Base-by-base conservation (phyloP, 2,888 invertebrate species). In the Acanthosepion lycidas region DNA sequence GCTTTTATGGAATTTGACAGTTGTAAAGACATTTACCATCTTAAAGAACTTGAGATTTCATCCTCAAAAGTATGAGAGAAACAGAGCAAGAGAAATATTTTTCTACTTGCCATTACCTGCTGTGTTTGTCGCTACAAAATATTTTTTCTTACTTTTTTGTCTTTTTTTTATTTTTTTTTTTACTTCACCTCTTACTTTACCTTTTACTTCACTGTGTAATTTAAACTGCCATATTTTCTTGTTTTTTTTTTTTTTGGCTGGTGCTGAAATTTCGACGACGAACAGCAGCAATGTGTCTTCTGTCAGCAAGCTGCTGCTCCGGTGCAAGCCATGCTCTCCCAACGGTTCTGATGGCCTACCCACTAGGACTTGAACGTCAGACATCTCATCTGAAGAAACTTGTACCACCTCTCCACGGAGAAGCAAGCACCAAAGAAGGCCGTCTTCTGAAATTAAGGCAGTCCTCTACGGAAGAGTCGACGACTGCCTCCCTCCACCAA, bases 1-100 rank as follows among this genome's bases (percentile, higher is more conserved):
- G 78, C 78, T n/a, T 78, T n/a, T 78, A 78, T 78, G 78, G 78
- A 78, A 78, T 78, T 78, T 78, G 78, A 78, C n/a, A 78, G 78
- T 78, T 78, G 78, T 28, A 78, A 78, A 78, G 78, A n/a, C 28
- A 78, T 78, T 8, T 78, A 78, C 78, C n/a, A 78, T 78, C 28
- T 78, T 78, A n/a, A 28, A 78, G 78, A 78, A 78, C 78, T 78
- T 78, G 9, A 78, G 78, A 78, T 78, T 78, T 78, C n/a, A 9
- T 2, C 23, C 28, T 23, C 28, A 64, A 23, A 64, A 55, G 12
- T 55, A 55, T 55, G 64, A 28, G 28, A 28, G n/a, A 28, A 15
- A n/a, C n/a, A 78, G 18, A 78, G 78, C 28, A n/a, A 15, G 78
- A 78, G 78, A 78, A n/a, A 78, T n/a, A 78, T 78, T n/a, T n/a